Evolutionary conservation across 2,797 vertebrate genomes (phyloP).

Genomic region (Synaphobranchus kaupii): DNA sequence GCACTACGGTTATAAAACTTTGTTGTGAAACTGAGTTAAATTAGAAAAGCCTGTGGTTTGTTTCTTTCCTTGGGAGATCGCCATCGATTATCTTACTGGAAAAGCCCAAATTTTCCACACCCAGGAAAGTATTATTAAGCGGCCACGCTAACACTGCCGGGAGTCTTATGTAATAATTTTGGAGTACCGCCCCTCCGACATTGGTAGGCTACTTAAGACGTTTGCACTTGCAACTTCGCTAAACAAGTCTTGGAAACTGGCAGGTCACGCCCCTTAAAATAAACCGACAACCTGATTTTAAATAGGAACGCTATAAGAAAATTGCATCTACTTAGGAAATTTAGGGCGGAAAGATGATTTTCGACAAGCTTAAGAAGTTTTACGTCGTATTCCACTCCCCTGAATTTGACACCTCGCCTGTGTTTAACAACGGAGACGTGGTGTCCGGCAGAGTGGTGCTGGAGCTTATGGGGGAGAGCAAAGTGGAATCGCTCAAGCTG

Average conservation of each 20-base stretch:
- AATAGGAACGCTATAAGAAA: background rate
- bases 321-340: background rate
- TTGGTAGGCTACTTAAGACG: constrained; percentile 48
- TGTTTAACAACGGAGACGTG: constrained; percentile 86
- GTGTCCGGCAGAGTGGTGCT: constrained; percentile 85
- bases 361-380: constrained; percentile 84
- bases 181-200: constrained; percentile 55
- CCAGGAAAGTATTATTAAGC: background rate
- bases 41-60: background rate
- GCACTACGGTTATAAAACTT: background rate
- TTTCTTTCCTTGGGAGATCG: background rate
- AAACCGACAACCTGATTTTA: background rate
- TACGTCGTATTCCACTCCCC: constrained; percentile 79
- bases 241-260: constrained; percentile 12
- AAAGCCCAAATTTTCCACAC: background rate
- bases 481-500: constrained; percentile 79
- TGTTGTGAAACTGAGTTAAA: background rate
- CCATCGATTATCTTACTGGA: background rate
- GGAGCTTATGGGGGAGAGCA: constrained; percentile 73
- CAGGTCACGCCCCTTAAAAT: too few relatives aligned
- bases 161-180: constrained; percentile 65
- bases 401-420: constrained; percentile 72
- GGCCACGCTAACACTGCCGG: constrained; percentile 30
- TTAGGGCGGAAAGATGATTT: constrained; percentile 75
- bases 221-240: constrained; percentile 44